Percentiles rank a stretch among this genome's conserved stretches.
phyloP scores from a whole-genome alignment of 1,140 invertebrate genomes.

The Eulimnadia texana region DNA sequence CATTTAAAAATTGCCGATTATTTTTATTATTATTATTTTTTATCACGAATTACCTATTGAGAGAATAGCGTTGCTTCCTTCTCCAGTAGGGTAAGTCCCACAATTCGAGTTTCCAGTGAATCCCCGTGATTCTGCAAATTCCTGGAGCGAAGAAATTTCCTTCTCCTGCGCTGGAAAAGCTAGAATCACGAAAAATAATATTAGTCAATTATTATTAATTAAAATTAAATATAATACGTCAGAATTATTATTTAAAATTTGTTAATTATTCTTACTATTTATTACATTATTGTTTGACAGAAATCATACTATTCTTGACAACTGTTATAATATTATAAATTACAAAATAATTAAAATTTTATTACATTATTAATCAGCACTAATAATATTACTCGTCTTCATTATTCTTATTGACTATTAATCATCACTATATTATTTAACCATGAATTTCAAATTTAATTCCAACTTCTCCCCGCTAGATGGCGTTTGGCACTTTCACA shows the following conservation, averaged over 20 bases:
- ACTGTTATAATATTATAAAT: no score
- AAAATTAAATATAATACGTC: neutral
- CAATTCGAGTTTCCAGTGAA: constrained; percentile 47
- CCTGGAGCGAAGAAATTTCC: constrained; percentile 54
- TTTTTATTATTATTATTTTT: neutral
- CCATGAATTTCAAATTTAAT: no score
- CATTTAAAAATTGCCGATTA: no score
- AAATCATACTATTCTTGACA: no score
- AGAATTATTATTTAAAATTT: constrained; percentile 16
- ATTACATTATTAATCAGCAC: no score
- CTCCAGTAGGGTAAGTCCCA: constrained; percentile 83
- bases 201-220: neutral
- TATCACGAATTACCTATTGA: neutral
- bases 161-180: constrained; percentile 51
- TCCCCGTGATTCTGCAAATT: constrained; percentile 62
- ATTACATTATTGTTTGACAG: no score
- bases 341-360: no score
- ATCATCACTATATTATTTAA: no score
- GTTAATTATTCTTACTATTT: constrained; percentile 13
- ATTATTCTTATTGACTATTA: no score
- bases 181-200: constrained; percentile 26
- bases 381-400: no score
- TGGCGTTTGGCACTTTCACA: no score
- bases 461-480: no score
- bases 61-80: constrained; percentile 39